Conservation (phyloP, 1,140 invertebrate genomes). For the Diplogasteroides magnus region DNA sequence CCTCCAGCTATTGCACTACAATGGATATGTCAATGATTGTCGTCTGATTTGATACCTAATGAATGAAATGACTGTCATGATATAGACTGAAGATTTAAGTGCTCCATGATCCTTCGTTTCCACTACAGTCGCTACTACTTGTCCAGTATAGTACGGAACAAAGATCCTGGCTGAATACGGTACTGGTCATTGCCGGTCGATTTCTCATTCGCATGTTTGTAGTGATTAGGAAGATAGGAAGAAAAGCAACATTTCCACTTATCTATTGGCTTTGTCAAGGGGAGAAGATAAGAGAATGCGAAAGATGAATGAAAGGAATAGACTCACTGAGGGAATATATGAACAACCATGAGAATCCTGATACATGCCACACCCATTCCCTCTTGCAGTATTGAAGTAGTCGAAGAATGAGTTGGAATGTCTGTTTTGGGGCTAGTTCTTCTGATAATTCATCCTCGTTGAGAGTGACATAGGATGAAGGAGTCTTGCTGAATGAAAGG, state of each 20-base stretch:
- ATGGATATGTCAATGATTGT: background rate
- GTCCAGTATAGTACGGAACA: conserved; percentile 52
- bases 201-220: too few relatives aligned
- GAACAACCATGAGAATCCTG: conserved; percentile 39
- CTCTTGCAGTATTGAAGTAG: conserved; percentile 38
- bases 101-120: conserved; percentile 43
- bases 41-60: conserved; percentile 19
- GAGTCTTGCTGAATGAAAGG: background rate
- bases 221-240: too few relatives aligned
- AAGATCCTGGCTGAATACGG: conserved; percentile 51
- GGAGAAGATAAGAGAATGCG: conserved; percentile 43
- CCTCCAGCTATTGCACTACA: conserved; percentile 52
- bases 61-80: conserved; percentile 46
- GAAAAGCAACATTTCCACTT: too few relatives aligned
- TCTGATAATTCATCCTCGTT: conserved; percentile 18
- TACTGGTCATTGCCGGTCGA: too few relatives aligned
- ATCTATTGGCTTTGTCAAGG: conserved; percentile 23
- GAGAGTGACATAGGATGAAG: conserved; percentile 7
- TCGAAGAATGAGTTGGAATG: conserved; percentile 36
- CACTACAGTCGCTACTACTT: conserved; percentile 52
- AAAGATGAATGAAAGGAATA: conserved; percentile 25
- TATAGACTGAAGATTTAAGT: conserved; percentile 36
- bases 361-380: conserved; percentile 39
- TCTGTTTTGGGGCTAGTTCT: conserved; percentile 25
- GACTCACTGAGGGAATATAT: conserved; percentile 33